Conservation (phyloP, 2,113 vertebrate genomes). For the Podiceps cristatus region DNA sequence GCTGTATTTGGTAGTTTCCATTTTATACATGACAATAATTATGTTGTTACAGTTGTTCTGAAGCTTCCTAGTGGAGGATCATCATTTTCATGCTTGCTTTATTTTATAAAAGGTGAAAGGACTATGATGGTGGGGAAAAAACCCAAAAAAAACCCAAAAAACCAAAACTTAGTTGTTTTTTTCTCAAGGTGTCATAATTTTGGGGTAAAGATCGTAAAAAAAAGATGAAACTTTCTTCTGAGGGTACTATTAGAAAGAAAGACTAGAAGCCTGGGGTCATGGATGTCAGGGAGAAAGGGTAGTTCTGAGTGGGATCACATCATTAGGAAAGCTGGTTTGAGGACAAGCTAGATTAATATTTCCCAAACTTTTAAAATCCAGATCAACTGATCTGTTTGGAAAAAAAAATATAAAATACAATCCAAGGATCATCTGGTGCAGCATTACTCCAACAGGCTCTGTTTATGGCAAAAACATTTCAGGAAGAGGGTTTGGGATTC, state of each 20-base stretch:
- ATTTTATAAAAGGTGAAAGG: not conserved
- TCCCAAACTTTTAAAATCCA: not conserved
- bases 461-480: not conserved
- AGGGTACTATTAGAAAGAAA: not conserved
- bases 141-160: accelerated
- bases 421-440: not conserved
- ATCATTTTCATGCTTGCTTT: not conserved
- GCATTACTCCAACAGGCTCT: not conserved
- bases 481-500: not conserved
- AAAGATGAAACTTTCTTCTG: not conserved
- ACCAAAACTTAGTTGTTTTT: not conserved
- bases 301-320: accelerated
- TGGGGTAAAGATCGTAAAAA: not conserved
- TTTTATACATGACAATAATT: not conserved
- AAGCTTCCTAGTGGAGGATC: not conserved
- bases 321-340: not conserved
- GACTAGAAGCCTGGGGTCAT: not conserved
- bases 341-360: not conserved
- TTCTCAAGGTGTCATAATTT: not conserved
- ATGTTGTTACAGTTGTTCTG: not conserved
- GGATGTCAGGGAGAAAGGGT: not conserved
- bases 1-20: not conserved
- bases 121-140: not conserved
- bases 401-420: too few species aligned
- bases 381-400: not conserved